Conservation (phyloP, 2,113 vertebrate species). For the Coryphaenoides rupestris region DNA sequence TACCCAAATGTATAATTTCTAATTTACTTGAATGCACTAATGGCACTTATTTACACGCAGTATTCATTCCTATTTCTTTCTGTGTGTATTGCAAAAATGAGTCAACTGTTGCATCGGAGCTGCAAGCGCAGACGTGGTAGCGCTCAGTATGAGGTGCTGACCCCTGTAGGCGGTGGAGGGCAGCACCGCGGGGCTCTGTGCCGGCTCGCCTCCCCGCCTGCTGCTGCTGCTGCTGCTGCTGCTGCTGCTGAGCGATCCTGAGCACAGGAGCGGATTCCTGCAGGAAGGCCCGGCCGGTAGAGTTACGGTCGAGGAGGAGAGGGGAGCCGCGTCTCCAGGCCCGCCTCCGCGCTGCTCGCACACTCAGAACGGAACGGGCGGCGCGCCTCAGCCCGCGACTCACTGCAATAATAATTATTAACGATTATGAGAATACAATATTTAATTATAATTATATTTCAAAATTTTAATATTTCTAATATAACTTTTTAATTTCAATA, state of each 20-base stretch:
- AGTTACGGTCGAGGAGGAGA: too few relatives aligned
- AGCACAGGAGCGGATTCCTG: constrained; percentile 58
- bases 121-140: background rate
- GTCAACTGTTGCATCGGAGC: background rate
- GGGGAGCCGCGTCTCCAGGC: too few relatives aligned
- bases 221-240: too few relatives aligned
- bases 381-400: too few relatives aligned
- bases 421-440: too few relatives aligned
- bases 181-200: constrained; percentile 21
- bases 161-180: constrained; percentile 61
- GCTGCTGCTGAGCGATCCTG: constrained; percentile 24
- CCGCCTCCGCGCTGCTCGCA: too few relatives aligned
- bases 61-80: background rate
- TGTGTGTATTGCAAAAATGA: background rate
- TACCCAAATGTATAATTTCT: background rate
- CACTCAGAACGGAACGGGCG: too few relatives aligned
- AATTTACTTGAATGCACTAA: background rate
- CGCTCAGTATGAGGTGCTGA: constrained; percentile 43
- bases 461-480: too few relatives aligned
- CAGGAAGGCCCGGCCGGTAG: constrained; percentile 46
- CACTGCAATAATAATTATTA: too few relatives aligned
- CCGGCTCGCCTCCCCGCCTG: constrained; percentile 35
- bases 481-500: too few relatives aligned
- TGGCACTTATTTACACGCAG: background rate
- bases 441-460: too few relatives aligned